Conservation (phyloP, 2,797 vertebrate genomes). For the Syngnathus rostellatus region DNA sequence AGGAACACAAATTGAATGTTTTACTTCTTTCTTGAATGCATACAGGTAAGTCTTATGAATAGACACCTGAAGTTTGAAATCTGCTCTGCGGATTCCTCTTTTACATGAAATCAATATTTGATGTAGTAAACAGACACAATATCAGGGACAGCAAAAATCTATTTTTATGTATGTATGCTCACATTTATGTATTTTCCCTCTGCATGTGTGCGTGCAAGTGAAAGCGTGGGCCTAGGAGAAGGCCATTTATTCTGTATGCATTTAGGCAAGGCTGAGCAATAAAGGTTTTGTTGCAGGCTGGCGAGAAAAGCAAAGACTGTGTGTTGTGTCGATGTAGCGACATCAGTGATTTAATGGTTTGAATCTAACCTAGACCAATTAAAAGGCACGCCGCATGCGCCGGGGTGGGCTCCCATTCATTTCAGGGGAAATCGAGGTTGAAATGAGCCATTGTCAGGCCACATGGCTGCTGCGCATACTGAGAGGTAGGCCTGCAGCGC, state of each 20-base stretch:
- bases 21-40: constrained; percentile 25
- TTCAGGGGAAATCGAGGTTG: constrained; percentile 74
- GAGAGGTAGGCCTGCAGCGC: constrained; percentile 54
- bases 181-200: constrained; percentile 38
- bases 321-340: constrained; percentile 43
- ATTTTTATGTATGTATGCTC: too few species aligned
- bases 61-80: constrained; percentile 11
- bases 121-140: constrained; percentile 30
- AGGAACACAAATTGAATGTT: not conserved
- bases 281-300: constrained; percentile 55
- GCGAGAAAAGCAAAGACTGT: constrained; percentile 21
- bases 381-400: constrained; percentile 62
- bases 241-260: constrained; percentile 67
- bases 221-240: constrained; percentile 30
- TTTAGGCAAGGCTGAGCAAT: constrained; percentile 51
- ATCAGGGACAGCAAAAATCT: too few species aligned
- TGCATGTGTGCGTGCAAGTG: constrained; percentile 15
- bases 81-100: not conserved
- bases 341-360: constrained; percentile 74
- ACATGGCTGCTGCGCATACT: constrained; percentile 62
- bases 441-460: constrained; percentile 71
- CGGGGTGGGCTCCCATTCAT: constrained; percentile 65
- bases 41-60: constrained; percentile 41
- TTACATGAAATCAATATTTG: too few species aligned
- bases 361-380: constrained; percentile 71